phyloP scores from a whole-genome alignment of 2,113 vertebrate species.

The Formicarius rufipectus region DNA sequence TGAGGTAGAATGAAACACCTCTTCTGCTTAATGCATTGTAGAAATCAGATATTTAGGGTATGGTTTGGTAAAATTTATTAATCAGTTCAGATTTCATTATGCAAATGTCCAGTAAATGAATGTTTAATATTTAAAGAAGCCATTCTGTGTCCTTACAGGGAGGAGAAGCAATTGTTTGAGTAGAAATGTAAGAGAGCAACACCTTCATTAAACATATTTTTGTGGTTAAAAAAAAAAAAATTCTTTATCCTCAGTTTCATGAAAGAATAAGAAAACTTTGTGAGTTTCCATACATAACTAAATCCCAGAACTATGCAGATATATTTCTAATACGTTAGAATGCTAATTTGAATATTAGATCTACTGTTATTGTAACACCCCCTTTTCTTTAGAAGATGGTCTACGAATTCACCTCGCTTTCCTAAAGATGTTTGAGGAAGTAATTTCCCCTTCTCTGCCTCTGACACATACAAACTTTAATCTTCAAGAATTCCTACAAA shows the following conservation, averaged over 20 bases:
- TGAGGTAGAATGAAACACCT: neutral
- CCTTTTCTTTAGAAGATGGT: neutral
- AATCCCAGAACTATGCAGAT: neutral
- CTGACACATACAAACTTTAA: neutral
- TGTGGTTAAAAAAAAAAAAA: neutral
- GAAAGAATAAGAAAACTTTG: neutral
- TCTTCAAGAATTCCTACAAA: neutral
- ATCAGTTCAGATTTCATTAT: neutral
- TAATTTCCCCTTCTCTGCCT: neutral
- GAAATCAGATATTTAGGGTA: neutral
- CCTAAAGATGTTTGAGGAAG: neutral
- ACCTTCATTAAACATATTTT: neutral
- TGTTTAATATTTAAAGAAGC: neutral
- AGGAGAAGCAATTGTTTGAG: neutral
- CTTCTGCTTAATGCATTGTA: neutral
- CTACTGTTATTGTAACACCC: neutral
- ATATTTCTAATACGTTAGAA: neutral
- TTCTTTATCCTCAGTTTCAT: neutral
- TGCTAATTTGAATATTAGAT: neutral
- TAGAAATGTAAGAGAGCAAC: neutral
- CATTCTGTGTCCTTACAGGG: neutral
- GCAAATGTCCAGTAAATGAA: neutral
- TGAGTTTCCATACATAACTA: neutral
- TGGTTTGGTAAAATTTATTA: neutral
- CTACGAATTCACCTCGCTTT: neutral